A percentile compares a stretch with the other conserved stretches of the same genome.
These are phyloP conservation scores for Phrynocephalus forsythii DNA, from an alignment of 2,797 vertebrate genomes.

Conservation along the genomic window DNA sequence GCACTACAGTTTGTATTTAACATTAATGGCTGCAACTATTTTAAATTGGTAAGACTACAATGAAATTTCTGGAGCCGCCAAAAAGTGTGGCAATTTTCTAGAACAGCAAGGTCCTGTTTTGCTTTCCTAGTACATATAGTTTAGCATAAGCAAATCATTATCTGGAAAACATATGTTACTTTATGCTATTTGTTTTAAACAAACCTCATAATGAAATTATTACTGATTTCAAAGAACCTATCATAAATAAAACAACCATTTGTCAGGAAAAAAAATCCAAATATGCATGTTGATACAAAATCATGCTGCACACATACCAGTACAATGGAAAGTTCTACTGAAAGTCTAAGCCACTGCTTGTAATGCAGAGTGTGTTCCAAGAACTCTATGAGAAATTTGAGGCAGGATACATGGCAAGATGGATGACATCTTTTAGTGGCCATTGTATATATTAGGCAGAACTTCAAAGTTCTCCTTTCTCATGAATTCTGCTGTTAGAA, in stretches of 20 bases:
- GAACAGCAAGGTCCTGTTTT: constrained; percentile 18
- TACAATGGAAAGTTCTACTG: background rate
- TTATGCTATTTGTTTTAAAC: constrained; percentile 23
- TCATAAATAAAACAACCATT: constrained; percentile 22
- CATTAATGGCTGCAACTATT: constrained; percentile 22
- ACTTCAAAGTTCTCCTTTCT: background rate
- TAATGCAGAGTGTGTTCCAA: background rate
- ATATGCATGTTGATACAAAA: background rate
- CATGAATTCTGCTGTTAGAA: background rate
- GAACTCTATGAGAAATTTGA: background rate
- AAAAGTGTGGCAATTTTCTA: constrained; percentile 35
- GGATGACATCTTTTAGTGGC: background rate
- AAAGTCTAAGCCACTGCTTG: background rate
- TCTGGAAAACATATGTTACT: background rate
- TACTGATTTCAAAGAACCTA: constrained; percentile 17
- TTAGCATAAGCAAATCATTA: background rate
- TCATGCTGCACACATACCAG: background rate
- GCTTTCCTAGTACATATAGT: constrained; percentile 31
- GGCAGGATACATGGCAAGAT: too few relatives aligned
- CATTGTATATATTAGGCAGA: background rate
- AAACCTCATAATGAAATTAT: constrained; percentile 20
- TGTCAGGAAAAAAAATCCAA: background rate
- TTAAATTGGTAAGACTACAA: background rate
- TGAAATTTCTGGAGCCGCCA: constrained; percentile 14
- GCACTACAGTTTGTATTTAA: constrained; percentile 23